Evolutionary conservation across 2,888 invertebrate genomes (phyloP).

Genomic region (Diploptera punctata): DNA sequence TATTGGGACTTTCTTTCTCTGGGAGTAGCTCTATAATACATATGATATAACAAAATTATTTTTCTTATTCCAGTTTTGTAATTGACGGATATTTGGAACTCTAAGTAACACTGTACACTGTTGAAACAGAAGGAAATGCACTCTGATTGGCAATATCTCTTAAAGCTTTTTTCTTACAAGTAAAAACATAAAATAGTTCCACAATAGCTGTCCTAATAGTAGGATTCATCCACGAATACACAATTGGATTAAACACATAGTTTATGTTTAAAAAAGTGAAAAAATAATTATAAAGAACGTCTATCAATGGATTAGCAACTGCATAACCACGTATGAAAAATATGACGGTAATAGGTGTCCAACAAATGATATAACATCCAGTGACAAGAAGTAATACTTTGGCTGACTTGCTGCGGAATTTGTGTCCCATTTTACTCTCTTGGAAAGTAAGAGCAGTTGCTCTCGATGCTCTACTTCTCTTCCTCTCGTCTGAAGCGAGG

Average conservation of each 20-base stretch:
- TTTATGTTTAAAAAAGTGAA: slow-evolving; percentile 35
- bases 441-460: background rate
- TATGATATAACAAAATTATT: too few species aligned
- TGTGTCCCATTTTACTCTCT: background rate
- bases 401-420: slow-evolving; percentile 26
- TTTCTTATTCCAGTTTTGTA: too few species aligned
- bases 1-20: too few species aligned
- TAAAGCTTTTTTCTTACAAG: background rate
- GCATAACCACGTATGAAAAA: slow-evolving; percentile 18
- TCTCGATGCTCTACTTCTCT: slow-evolving; percentile 2
- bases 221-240: slow-evolving; percentile 41
- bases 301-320: background rate
- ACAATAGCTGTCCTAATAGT: slow-evolving; percentile 13
- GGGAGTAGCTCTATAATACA: too few species aligned
- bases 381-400: slow-evolving; percentile 30
- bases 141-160: background rate
- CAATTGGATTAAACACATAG: slow-evolving; percentile 38
- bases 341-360: slow-evolving; percentile 35
- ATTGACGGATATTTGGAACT: background rate
- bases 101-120: background rate
- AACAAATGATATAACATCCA: slow-evolving; percentile 28
- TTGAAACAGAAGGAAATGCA: background rate
- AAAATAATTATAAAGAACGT: slow-evolving; percentile 23
- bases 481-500: background rate
- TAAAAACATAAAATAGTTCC: background rate